Evolutionary conservation across 1,140 invertebrate species (phyloP), one percentile per base, ranked within the genome.

Genomic region (Pissodes strobi): DNA sequence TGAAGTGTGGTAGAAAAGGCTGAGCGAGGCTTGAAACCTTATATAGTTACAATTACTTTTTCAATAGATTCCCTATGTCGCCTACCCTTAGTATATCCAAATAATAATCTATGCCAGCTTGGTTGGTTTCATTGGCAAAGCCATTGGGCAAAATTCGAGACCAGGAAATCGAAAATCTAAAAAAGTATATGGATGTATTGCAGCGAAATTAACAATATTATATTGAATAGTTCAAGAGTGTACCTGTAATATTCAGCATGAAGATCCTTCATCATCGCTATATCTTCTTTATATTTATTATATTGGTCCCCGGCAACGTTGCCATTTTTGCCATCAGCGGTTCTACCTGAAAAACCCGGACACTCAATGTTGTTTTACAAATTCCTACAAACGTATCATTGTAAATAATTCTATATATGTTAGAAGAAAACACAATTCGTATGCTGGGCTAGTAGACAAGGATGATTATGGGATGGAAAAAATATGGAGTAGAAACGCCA

Each of bases 141-240:
- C 58, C 59, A 37, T 49, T 51, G 4, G 86, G 85, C 0, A 87
- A 69, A 10, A 88, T 78, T 49, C 86, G 68, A 0, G 83, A 10
- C 86, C 86, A 87, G 19, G 83, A 82, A 43, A 88, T 70, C 0
- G 86, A 87, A 70, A 87, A 86, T 5, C 85, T 77, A 57, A 66
- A 73, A 25, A 51, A n/a, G n/a, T n/a, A n/a, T n/a, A n/a, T n/a
- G n/a, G n/a, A n/a, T n/a, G n/a, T n/a, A 69, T 69, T 18, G 22
- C 1, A 43, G 18, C 17, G 15, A 34, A 34, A 13, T 17, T 27
- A 4, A 34, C 18, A 34, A 17, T 52, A 19, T 18, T 18, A 53
- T 3, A 34, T 13, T 13, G 23, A 37, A 34, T 15, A n/a, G n/a
- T n/a, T n/a, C n/a, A n/a, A n/a, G n/a, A n/a, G n/a, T n/a, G n/a